Percentiles rank a stretch among this genome's conserved stretches.
phyloP scores from a whole-genome alignment of 2,888 invertebrate genomes.

The Epinotia bilunana region DNA sequence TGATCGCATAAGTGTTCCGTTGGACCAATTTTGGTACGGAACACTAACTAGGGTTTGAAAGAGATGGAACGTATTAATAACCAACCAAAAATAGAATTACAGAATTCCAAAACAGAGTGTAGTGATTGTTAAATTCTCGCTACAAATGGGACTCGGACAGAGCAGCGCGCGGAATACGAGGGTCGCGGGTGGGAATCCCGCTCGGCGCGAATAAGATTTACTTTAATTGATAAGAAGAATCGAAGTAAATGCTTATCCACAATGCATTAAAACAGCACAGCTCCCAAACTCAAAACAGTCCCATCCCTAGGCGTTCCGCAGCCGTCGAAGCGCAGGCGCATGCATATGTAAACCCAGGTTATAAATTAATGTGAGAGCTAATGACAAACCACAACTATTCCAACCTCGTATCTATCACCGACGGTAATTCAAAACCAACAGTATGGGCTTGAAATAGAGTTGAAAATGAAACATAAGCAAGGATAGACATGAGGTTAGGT shows the following conservation, averaged over 20 bases:
- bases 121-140: too few relatives aligned
- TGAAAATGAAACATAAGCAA: background rate
- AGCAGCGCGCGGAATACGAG: too few relatives aligned
- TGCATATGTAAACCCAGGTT: constrained; percentile 64
- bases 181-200: too few relatives aligned
- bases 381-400: constrained; percentile 54
- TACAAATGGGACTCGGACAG: too few relatives aligned
- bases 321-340: constrained; percentile 52
- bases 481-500: background rate
- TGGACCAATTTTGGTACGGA: too few relatives aligned
- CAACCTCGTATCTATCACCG: constrained; percentile 1
- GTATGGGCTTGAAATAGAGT: background rate
- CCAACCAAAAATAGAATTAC: too few relatives aligned
- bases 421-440: background rate
- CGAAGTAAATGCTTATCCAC: background rate
- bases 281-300: background rate
- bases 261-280: background rate
- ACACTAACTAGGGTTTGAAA: too few relatives aligned
- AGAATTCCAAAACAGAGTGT: too few relatives aligned
- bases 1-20: too few relatives aligned
- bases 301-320: constrained; percentile 38
- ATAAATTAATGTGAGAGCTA: constrained; percentile 69
- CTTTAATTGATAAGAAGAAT: background rate
- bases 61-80: too few relatives aligned
- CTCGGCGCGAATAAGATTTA: too few relatives aligned